Percentiles rank a stretch among this genome's conserved stretches.
Conservation (phyloP, 2,113 vertebrate genomes). For the Heliornis fulica region DNA sequence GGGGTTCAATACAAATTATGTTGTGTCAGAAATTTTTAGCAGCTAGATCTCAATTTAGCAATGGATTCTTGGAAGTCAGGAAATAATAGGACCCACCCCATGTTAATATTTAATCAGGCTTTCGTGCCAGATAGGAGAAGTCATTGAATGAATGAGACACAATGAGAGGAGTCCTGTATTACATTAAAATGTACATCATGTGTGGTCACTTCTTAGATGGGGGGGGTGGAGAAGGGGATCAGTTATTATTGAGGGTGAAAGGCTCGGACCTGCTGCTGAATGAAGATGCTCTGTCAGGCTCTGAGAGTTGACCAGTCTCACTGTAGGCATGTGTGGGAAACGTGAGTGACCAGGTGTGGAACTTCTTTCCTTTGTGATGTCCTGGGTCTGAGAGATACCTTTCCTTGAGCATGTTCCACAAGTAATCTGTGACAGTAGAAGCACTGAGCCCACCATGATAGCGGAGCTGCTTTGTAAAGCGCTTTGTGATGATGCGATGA, state of each 20-base stretch:
- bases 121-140: slow-evolving; percentile 42
- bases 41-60: slow-evolving; percentile 66
- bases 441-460: fast-evolving
- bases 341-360: background rate
- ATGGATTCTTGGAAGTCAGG: slow-evolving; percentile 59
- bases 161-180: background rate
- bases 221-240: background rate
- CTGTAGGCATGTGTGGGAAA: background rate
- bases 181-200: background rate
- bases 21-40: slow-evolving; percentile 71
- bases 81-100: slow-evolving; percentile 50
- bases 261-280: background rate
- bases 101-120: slow-evolving; percentile 52
- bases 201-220: background rate
- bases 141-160: background rate
- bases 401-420: background rate
- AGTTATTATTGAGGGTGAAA: background rate
- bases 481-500: background rate
- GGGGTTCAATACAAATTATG: slow-evolving; percentile 73
- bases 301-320: background rate
- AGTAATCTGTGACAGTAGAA: background rate
- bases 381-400: background rate
- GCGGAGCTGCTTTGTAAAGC: background rate
- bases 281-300: background rate
- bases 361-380: background rate